Evolutionary conservation across 1,140 invertebrate genomes (phyloP), one percentile per base, ranked within the genome.

Genomic region (Anastatus disparis): DNA sequence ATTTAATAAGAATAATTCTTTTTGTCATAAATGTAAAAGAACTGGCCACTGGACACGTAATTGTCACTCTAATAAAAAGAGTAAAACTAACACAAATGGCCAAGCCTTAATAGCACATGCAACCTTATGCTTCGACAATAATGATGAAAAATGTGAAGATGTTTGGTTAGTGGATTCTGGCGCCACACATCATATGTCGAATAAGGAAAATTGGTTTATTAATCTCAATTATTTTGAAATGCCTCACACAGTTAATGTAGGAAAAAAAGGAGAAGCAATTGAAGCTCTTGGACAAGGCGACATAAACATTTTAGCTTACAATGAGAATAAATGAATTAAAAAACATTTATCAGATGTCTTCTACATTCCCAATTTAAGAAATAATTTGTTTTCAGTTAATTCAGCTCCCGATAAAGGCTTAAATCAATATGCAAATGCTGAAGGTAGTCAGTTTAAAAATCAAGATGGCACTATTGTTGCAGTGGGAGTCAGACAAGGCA

Each of bases 331-430:
- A 27, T 78, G 75, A 75, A 0, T 22, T 0, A 27, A 64, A 1
- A 20, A 26, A 0, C 44, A n/a, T n/a, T 52, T 78, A 0, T 58
- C 74, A 15, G 72, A 78, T 24, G 74, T 80, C 1, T 31, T 76
- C 3, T 73, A 73, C 27, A 75, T 80, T 10, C 71, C 76, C 13
- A 61, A 44, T 24, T 20, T 76, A 0, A 55, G 35, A 8, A 74
- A 71, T 22, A 75, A 78, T 53, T 48, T 79, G 35, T 75, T 78
- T 46, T 79, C 79, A 58, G 70, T 81, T 8, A 78, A 77, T 20
- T 26, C 74, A 17, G 79, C 71, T 1, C 52, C 80, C 2, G 76
- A 81, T 29, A 78, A 76, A 74, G 83, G 81, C 27, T 79, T 74
- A 10, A 62, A 48, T 77, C 7, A 75, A 70, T 9, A 50, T 56